Base-by-base conservation (phyloP, 2,113 vertebrate species). In the Holacanthus passer region DNA sequence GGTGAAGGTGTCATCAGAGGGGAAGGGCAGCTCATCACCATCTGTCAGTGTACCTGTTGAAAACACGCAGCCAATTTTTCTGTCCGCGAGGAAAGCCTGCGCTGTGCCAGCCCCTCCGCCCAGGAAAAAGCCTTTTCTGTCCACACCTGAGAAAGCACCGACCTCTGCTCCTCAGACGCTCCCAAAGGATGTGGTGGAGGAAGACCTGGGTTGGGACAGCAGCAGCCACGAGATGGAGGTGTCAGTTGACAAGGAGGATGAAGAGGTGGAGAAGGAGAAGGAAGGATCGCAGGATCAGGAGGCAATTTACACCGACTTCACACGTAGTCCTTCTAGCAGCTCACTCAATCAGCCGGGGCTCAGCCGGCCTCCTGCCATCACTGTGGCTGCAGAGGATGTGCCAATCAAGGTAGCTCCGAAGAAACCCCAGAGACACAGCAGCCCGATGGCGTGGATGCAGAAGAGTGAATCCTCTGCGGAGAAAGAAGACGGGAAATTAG, bases 361-460 rank as follows among this genome's bases (percentile, higher is more conserved):
- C 77, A 74, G 82, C 63, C 69, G 56, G 32, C 29, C 39, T 35
- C 32, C 89, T 64, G 55, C 22, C 5, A 1, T 50, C 87, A 82
- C 75, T 84, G 93, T 24, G 81, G 84, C 64, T 88, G 73, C 20
- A 53, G 94, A 93, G 72, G 94, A 94, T 82, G 87, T 7, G 88
- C 95, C 88, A 13, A 92, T 90, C 12, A 97, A 87, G 91, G 78
- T 94, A 0, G 12, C 89, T 67, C 96, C 96, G 43, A 96, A 95
- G 77, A 98, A 98, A 62, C 97, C 96, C 19, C 95, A 96, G 62
- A 95, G 96, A 80, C 94, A 96, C 64, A 96, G 94, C 80, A 90
- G 95, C 69, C 95, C 95, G 31, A 89, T 63, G 77, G 53, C 77
- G 13, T 35, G 32, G 48, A 48, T 53, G 27, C 71, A 80, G 65